These are phyloP conservation scores for Sclerurus mexicanus DNA, from an alignment of 2,113 vertebrate genomes.

Conservation along the genomic window DNA sequence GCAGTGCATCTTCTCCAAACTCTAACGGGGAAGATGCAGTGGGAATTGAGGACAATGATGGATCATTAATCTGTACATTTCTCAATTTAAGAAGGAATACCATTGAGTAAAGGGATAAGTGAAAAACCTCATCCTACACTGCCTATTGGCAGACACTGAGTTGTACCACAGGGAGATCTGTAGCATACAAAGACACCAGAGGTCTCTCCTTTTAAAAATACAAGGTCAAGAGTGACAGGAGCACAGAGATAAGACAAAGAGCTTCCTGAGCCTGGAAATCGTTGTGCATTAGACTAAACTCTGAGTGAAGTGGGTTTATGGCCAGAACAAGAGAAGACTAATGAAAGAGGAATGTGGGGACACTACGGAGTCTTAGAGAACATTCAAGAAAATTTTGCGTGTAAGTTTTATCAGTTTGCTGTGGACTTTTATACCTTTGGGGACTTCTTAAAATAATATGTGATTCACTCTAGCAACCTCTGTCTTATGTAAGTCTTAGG, in stretches of 20 bases:
- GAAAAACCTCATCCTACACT: background rate
- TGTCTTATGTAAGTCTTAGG: background rate
- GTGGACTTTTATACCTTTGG: background rate
- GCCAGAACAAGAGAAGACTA: background rate
- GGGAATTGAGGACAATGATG: background rate
- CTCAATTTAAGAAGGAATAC: background rate
- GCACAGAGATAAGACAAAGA: background rate
- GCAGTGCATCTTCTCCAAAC: background rate
- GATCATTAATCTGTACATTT: background rate
- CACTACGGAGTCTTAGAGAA: background rate
- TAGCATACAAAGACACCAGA: background rate
- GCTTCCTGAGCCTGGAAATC: background rate
- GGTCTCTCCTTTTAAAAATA: background rate
- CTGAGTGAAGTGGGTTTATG: background rate
- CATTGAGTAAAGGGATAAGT: background rate
- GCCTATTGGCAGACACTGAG: background rate
- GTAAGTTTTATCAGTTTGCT: background rate
- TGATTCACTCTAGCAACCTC: background rate
- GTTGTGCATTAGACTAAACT: background rate
- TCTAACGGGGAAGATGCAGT: background rate
- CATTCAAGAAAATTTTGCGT: background rate
- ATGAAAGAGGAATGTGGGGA: background rate
- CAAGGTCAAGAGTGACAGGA: background rate
- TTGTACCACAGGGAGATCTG: background rate
- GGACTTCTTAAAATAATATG: slow-evolving; percentile 7